Evolutionary conservation across 2,888 invertebrate genomes (phyloP).

Genomic region (Drosophila testacea): DNA sequence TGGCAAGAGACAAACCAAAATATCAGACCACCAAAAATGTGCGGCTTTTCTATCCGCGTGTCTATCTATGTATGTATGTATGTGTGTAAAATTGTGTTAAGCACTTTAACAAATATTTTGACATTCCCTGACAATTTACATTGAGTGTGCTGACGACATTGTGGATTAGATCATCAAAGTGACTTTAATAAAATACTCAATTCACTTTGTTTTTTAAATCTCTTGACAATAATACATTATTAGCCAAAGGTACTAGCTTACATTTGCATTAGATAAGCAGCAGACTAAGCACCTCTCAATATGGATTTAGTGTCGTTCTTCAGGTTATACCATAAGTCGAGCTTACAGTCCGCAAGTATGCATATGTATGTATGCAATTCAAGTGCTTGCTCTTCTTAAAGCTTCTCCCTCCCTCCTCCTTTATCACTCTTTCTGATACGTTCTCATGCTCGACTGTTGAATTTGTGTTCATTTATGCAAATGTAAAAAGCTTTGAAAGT

Average conservation of each 20-base stretch:
- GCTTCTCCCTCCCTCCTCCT: neutral
- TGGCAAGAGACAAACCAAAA: constrained; percentile 5
- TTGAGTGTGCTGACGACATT: constrained; percentile 43
- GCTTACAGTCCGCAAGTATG: constrained; percentile 16
- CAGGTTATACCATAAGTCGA: constrained; percentile 27
- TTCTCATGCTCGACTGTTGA: neutral
- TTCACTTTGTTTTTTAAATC: constrained; percentile 23
- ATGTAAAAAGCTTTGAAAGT: constrained; percentile 1
- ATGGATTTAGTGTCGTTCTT: constrained; percentile 19
- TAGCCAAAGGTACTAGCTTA: neutral
- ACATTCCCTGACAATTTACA: constrained; percentile 18
- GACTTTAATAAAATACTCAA: constrained; percentile 10
- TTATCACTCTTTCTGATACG: neutral
- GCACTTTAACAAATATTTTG: constrained; percentile 9
- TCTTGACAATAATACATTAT: constrained; percentile 19
- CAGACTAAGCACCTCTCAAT: constrained; percentile 30
- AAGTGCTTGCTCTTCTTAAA: constrained; percentile 2
- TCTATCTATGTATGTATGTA: neutral
- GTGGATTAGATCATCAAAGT: constrained; percentile 49
- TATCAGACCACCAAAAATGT: constrained; percentile 6
- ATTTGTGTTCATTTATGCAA: constrained; percentile 17
- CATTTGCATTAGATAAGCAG: constrained; percentile 20
- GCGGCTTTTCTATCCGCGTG: neutral
- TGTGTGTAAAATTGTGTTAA: constrained; percentile 10
- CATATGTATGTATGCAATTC: constrained; percentile 4